Evolutionary conservation across 2,113 vertebrate species (phyloP), one percentile per base, ranked within the genome.

Genomic region (Agelaius phoeniceus): DNA sequence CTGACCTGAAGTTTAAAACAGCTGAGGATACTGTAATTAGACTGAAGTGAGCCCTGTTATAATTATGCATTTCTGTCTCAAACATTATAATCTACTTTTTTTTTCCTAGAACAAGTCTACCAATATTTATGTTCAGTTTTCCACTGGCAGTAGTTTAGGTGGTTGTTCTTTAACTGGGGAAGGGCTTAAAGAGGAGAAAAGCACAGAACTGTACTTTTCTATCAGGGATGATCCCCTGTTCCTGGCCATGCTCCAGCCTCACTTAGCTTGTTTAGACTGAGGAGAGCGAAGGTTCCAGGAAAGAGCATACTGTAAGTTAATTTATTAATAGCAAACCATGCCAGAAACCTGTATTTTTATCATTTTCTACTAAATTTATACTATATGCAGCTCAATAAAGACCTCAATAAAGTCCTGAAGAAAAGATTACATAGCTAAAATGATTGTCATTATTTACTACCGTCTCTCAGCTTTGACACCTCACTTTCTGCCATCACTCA

Each of bases 71-170:
- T 80, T 87, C 44, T 71, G 37, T 35, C 43, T 81, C 65, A 94
- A 84, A 57, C 0, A 0, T n/a, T 17, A 28, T 66, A 39, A 59
- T 19, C 43, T 52, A 24, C 6, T 3, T 72, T 20, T 8, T 57
- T 65, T 41, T 43, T 12, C 15, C 39, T 68, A 67, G 54, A 73
- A 37, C 67, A 74, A 71, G 33, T 52, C 35, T 66, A 51, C 9
- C 18, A 14, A 33, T 67, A 71, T 49, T 93, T 84, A 31, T 66
- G 55, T 39, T 88, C 37, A 39, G 37, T 75, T 82, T 92, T 67
- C 58, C 41, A 73, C 59, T 28, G 28, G 55, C 41, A 69, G 41
- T 13, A 52, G 35, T 73, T 90, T 17, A 41, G 13, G 30, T 51
- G 68, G 26, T 49, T 79, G 27, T 14, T 72, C 37, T 73, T 86